A percentile compares a stretch with the other conserved stretches of the same genome.
Evolutionary conservation across 2,113 vertebrate genomes (phyloP).

Genomic region (Platysternon megacephalum): DNA sequence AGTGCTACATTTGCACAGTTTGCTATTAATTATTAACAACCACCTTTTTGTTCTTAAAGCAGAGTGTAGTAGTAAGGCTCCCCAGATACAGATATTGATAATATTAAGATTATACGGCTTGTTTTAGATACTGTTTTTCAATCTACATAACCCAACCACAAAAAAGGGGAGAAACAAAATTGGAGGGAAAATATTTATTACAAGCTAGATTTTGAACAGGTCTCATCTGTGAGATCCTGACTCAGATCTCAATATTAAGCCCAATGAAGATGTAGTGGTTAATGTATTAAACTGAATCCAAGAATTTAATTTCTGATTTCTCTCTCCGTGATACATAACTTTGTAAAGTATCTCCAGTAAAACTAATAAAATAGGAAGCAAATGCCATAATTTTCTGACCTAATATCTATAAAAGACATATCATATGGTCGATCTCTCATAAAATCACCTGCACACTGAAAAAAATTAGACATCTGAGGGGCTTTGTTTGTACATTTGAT

Average conservation of each 20-base stretch:
- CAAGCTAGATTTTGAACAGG: not conserved
- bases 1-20: constrained; percentile 65
- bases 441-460: constrained; percentile 29
- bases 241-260: not conserved
- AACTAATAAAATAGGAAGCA: constrained; percentile 51
- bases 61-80: constrained; percentile 13
- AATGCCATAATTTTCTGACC: constrained; percentile 29
- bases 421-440: not conserved
- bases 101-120: not conserved
- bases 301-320: constrained; percentile 34
- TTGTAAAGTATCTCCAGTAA: not conserved
- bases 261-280: constrained; percentile 12
- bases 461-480: not conserved
- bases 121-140: constrained; percentile 7
- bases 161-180: not conserved
- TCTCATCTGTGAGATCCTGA: constrained; percentile 5
- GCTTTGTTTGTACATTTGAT: not conserved
- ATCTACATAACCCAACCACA: not conserved
- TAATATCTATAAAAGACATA: constrained; percentile 30
- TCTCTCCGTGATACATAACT: constrained; percentile 37
- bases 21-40: constrained; percentile 77
- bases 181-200: not conserved
- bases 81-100: constrained; percentile 28
- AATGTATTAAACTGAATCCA: constrained; percentile 18
- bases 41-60: constrained; percentile 58